phyloP scores from a whole-genome alignment of 2,888 invertebrate genomes.

The Tribolium freemani region DNA sequence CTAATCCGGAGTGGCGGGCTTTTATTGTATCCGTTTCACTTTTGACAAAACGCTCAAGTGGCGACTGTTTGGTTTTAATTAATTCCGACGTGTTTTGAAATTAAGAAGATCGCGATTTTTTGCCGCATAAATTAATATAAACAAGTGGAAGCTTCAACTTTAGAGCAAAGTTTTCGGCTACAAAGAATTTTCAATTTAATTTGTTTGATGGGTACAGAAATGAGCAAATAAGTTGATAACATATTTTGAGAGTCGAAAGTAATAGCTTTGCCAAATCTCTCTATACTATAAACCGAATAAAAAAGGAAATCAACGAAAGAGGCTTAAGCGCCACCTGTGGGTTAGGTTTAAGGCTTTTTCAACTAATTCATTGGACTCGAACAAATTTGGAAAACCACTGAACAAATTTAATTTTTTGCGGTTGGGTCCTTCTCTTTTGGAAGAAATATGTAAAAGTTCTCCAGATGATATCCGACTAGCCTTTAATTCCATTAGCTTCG shows the following conservation, averaged over 20 bases:
- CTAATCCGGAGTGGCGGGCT: constrained; percentile 52
- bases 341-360: too few relatives aligned
- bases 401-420: too few relatives aligned
- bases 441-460: too few relatives aligned
- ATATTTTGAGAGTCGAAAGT: too few relatives aligned
- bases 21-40: constrained; percentile 50
- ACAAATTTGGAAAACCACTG: too few relatives aligned
- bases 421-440: too few relatives aligned
- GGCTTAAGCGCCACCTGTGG: too few relatives aligned
- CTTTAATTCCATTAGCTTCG: constrained; percentile 20
- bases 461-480: neutral
- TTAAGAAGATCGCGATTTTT: constrained; percentile 25
- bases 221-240: neutral
- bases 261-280: too few relatives aligned
- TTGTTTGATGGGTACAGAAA: neutral
- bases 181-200: constrained; percentile 10
- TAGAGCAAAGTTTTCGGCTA: neutral
- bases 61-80: constrained; percentile 40
- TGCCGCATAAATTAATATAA: constrained; percentile 23
- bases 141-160: neutral
- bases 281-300: too few relatives aligned
- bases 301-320: too few relatives aligned
- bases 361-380: too few relatives aligned
- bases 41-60: constrained; percentile 28
- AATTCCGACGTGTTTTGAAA: constrained; percentile 9